These are phyloP conservation scores for Hydractinia symbiolongicarpus DNA, from an alignment of 30 jellyfish, hydroid and myxozoan species.

Conservation along the genomic window DNA sequence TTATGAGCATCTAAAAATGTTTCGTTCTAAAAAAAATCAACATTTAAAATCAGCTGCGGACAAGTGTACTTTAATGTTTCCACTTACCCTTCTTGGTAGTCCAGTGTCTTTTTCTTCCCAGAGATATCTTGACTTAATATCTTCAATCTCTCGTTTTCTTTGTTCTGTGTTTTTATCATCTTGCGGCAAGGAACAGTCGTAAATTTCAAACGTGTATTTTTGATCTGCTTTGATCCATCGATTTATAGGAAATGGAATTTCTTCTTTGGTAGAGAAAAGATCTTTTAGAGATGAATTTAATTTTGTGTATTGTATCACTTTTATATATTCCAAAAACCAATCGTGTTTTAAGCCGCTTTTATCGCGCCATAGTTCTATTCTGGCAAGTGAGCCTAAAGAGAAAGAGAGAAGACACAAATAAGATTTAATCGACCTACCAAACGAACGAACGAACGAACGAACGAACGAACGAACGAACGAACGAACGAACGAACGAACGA, in stretches of 20 bases:
- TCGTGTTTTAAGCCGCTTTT: conserved; percentile 58
- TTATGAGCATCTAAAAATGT: no score
- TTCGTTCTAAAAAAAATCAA: no score
- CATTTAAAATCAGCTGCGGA: no score
- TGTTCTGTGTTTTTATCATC: conserved; percentile 52
- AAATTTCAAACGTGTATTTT: conserved; percentile 24
- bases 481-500: no score
- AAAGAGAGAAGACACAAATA: no score
- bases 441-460: no score
- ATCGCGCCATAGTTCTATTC: conserved; percentile 64
- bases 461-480: no score
- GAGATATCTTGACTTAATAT: conserved; percentile 32
- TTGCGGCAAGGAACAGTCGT: conserved; percentile 64
- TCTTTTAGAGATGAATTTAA: no score
- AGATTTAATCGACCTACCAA: no score
- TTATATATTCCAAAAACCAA: conserved; percentile 78
- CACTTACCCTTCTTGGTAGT: conserved; percentile 55
- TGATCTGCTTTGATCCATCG: conserved; percentile 61
- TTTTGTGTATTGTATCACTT: conserved; percentile 27
- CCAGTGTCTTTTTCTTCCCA: conserved; percentile 53
- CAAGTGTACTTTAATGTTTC: no score
- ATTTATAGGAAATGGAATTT: conserved; percentile 49
- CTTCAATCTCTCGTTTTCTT: conserved; percentile 48
- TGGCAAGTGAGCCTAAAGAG: conserved; percentile 23
- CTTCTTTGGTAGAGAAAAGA: no score